phyloP scores from a whole-genome alignment of 1,140 invertebrate species.

The Brachionus paranguensis region DNA sequence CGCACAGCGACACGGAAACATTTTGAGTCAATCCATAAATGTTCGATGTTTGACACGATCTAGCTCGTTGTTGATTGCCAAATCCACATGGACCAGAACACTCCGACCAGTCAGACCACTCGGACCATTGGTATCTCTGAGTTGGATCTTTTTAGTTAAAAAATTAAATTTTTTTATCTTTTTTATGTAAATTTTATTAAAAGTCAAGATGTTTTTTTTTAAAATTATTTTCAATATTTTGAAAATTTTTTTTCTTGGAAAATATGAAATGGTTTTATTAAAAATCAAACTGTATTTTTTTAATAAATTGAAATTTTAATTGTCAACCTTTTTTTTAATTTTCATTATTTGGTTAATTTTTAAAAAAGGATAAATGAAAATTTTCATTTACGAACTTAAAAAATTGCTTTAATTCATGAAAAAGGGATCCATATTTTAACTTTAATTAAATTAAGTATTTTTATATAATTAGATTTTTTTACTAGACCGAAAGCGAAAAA shows the following conservation, averaged over 20 bases:
- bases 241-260: too few species aligned
- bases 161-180: background rate
- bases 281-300: too few species aligned
- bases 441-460: too few species aligned
- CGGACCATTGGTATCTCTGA: background rate
- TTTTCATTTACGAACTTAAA: too few species aligned
- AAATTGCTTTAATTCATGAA: too few species aligned
- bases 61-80: background rate
- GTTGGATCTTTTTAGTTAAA: background rate
- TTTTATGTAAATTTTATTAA: background rate
- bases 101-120: slow-evolving; percentile 33
- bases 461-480: too few species aligned
- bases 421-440: too few species aligned
- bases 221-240: background rate
- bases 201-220: background rate
- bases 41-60: background rate
- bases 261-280: too few species aligned
- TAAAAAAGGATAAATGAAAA: too few species aligned
- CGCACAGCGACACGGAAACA: background rate
- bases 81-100: background rate
- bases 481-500: background rate
- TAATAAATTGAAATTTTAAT: too few species aligned
- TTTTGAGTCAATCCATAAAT: background rate
- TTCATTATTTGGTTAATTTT: too few species aligned
- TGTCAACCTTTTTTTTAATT: too few species aligned